These are phyloP conservation scores for Oscheius sp. DNA, from an alignment of 1,140 invertebrate species.

Conservation along the genomic window DNA sequence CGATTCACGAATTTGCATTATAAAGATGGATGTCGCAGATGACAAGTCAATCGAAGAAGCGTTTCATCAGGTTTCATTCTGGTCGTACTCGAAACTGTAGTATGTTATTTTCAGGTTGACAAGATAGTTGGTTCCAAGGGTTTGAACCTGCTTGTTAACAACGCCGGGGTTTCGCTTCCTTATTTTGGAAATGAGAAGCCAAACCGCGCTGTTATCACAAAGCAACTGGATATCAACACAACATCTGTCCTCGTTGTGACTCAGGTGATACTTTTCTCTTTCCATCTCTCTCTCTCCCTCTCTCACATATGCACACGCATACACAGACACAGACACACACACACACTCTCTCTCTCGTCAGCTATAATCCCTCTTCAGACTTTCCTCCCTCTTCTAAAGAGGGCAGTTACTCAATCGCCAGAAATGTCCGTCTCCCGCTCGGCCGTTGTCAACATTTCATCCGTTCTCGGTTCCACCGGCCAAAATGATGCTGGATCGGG, in stretches of 20 bases:
- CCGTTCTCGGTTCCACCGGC: not conserved
- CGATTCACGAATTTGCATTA: constrained; percentile 17
- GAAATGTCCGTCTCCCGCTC: not conserved
- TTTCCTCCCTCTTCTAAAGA: constrained; percentile 74
- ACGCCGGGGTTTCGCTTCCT: constrained; percentile 3
- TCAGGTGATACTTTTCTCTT: no score
- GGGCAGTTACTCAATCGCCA: constrained; percentile 65
- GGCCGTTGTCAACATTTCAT: constrained; percentile 12
- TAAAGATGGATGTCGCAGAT: constrained; percentile 27
- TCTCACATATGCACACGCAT: no score
- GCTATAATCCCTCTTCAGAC: no score
- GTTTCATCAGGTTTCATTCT: not conserved
- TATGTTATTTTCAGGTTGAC: constrained; percentile 7
- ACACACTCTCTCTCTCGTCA: no score
- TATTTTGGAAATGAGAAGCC: not conserved
- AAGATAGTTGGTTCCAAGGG: constrained; percentile 24
- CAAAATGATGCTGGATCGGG: constrained; percentile 2
- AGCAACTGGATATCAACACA: constrained; percentile 16
- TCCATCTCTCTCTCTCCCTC: no score
- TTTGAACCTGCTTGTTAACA: constrained; percentile 31
- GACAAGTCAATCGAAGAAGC: constrained; percentile 22
- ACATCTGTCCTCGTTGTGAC: not conserved
- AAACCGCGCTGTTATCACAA: not conserved
- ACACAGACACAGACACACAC: no score
- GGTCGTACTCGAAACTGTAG: not conserved